Percentiles rank a stretch among this genome's conserved stretches.
phyloP scores from a whole-genome alignment of 1,140 invertebrate species.

The Cherax destructor region DNA sequence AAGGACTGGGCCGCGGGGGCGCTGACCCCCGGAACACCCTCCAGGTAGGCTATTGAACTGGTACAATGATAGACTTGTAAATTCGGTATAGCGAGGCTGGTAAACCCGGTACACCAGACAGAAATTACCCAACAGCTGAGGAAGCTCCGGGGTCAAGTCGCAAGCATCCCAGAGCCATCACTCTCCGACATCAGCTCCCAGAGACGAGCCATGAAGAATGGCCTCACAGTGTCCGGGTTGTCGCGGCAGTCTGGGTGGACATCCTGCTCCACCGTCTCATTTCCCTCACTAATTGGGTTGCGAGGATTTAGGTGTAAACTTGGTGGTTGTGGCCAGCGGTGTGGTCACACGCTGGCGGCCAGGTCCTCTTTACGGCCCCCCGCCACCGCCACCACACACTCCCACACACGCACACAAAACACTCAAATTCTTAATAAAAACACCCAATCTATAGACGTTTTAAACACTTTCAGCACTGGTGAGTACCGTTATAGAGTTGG shows the following conservation, averaged over 20 bases:
- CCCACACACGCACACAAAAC: constrained; percentile 12
- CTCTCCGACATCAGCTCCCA: neutral
- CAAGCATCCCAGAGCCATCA: neutral
- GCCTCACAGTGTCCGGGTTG: neutral
- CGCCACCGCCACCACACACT: constrained; percentile 8
- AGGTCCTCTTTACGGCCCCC: constrained; percentile 7
- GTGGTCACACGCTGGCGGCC: constrained; percentile 56
- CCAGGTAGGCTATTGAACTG: too few species aligned
- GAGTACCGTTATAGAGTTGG: neutral
- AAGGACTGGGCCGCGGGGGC: too few species aligned
- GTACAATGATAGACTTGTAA: too few species aligned
- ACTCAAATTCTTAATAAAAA: neutral
- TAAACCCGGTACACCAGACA: too few species aligned
- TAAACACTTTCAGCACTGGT: too few species aligned
- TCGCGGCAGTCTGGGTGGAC: neutral
- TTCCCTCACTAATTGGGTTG: constrained; percentile 66
- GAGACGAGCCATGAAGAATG: neutral
- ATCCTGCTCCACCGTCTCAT: constrained; percentile 50
- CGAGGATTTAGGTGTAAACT: constrained; percentile 68
- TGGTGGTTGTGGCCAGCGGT: constrained; percentile 38
- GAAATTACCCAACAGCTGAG: too few species aligned
- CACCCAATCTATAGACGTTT: neutral
- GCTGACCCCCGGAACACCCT: too few species aligned
- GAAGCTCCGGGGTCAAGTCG: too few species aligned
- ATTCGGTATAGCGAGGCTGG: too few species aligned